These are phyloP conservation scores for Ptychadena robeensis DNA, from an alignment of 2,797 vertebrate species.

Conservation along the genomic window DNA sequence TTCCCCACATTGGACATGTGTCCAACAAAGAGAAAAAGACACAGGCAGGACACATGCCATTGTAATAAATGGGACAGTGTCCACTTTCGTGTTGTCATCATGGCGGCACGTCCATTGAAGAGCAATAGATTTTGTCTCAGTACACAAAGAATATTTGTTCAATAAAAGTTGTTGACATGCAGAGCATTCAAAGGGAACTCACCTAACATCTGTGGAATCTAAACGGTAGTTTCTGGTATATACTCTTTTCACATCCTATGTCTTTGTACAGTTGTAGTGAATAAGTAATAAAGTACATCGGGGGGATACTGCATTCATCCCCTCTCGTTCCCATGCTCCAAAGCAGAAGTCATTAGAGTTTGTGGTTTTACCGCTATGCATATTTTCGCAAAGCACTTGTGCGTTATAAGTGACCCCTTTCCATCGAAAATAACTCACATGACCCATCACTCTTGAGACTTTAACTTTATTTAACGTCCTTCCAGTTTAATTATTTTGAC, in stretches of 20 bases:
- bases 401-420: neutral
- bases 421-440: neutral
- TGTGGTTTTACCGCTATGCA: neutral
- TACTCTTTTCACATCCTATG: neutral
- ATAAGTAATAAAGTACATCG: neutral
- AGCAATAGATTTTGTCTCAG: no score
- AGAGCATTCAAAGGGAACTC: neutral
- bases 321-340: neutral
- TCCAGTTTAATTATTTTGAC: neutral
- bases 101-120: no score
- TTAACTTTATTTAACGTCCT: neutral
- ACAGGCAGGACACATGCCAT: no score
- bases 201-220: neutral
- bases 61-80: no score
- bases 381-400: neutral
- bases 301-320: no score
- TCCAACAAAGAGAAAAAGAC: no score
- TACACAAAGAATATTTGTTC: neutral
- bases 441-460: neutral
- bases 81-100: no score
- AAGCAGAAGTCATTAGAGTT: neutral
- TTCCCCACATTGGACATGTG: no score
- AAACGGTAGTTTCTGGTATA: neutral
- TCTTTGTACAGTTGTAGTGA: neutral
- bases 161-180: neutral